Evolutionary conservation across 2,888 invertebrate species (phyloP), one percentile per base, ranked within the genome.

Genomic region (Metopia argyrocephala): DNA sequence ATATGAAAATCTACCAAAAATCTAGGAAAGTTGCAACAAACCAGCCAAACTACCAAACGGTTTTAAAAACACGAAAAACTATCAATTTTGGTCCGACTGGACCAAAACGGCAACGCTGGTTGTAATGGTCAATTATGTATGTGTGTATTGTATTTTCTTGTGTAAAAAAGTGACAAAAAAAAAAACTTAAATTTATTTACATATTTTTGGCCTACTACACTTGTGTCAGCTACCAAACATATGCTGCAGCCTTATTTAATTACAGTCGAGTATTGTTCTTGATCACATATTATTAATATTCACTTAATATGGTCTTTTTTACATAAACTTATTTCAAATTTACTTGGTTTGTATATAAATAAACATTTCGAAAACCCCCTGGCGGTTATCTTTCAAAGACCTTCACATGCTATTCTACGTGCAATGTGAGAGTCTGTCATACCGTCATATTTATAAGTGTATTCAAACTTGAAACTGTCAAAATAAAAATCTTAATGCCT

Each of bases 381-480:
- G 76, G 73, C 76, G 68, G 80, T 64, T 73, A 57, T 28, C 71
- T 54, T 38, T 66, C 48, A 71, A 76, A 76, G 54, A 12, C 54
- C 20, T 38, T 6, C 54, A 56, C 52, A 66, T 27, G 6, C 38
- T 38, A 12, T 46, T 59, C 23, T 66, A 46, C 31, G 25, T 50
- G 20, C 65, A 74, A 20, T 38, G 21, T 3, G 38, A n/a, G 54
- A 62, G 31, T 46, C 71, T 65, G 62, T 69, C 68, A 76, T 57
- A 68, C 52, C 5, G 73, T 76, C 76, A 80, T 80, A 76, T 71
- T 80, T 80, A 64, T 46, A 76, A 76, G 76, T 73, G 80, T 64
- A 73, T 80, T 64, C 50, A 76, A 80, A 80, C 25, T 76, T 52
- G 57, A 50, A 76, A 64, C 76, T 80, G 76, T 80, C 80, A 80